A percentile compares a stretch with the other conserved stretches of the same genome.
Evolutionary conservation across 2,797 vertebrate genomes (phyloP).

Genomic region (Orientallactaga sibirica): DNA sequence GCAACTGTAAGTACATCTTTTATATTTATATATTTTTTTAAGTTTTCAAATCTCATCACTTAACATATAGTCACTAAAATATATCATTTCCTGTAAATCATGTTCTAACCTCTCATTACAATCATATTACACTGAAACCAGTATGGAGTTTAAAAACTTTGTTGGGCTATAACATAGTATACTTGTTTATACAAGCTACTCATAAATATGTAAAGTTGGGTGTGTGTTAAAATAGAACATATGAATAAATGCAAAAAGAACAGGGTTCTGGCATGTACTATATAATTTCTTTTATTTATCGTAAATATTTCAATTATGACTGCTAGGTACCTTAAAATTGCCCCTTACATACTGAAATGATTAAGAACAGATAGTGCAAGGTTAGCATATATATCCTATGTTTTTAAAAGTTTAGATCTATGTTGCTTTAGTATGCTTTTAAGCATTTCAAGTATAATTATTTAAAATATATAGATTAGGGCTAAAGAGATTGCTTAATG

Average conservation of each 20-base stretch:
- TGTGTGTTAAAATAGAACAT: conserved; percentile 35
- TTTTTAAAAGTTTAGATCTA: conserved; percentile 58
- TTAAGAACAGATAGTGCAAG: conserved; percentile 61
- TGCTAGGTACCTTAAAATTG: conserved; percentile 53
- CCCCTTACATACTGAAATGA: conserved; percentile 33
- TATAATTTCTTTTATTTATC: conserved; percentile 48
- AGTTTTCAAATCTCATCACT: background rate
- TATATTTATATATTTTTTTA: background rate
- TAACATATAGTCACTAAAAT: background rate
- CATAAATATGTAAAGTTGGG: background rate
- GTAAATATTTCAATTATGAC: conserved; percentile 54
- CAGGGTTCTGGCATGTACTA: conserved; percentile 26
- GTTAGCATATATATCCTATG: conserved; percentile 10
- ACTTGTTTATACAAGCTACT: background rate
- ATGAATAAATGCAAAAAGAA: conserved; percentile 6
- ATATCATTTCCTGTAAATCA: background rate
- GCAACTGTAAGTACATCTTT: background rate
- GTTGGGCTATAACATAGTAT: background rate
- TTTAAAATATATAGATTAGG: conserved; percentile 17
- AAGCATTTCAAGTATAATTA: conserved; percentile 7
- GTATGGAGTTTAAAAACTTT: conserved; percentile 13
- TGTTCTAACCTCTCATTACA: background rate
- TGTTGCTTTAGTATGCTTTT: conserved; percentile 38
- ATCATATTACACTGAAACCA: background rate
- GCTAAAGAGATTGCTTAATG: no score